Evolutionary conservation across 64 coral and sea anemone species (phyloP), one percentile per base, ranked within the genome.

Genomic region (Orbicella faveolata): DNA sequence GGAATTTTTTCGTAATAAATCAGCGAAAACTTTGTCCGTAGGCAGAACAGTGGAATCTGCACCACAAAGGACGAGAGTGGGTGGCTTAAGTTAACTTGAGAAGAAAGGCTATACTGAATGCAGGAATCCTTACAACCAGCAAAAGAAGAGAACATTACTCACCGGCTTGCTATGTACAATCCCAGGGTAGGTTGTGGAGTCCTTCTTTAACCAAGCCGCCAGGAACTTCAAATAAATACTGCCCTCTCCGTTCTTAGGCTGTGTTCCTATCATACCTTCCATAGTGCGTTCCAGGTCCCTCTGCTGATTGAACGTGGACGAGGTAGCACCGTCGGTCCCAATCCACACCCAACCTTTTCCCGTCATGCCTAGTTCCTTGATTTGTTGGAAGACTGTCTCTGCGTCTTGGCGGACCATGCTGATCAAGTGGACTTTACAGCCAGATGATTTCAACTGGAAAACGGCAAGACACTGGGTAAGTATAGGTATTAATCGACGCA

Each of bases 261-360:
- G 97, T 52, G 90, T 95, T 55, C 97, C 97, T 18, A 99, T 80
- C 93, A 99, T 93, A 30, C 97, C 97, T 89, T 96, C 83, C 97
- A 99, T 99, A 48, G 97, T 79, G 55, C 80, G 78, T 77, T 99
- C 86, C 48, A 99, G 83, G 70, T 93, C 93, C 37, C 90, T 96
- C 19, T 92, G 89, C 5, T 95, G 92, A 53, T 92, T 75, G 35
- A 99, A 96, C 1, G 91, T 95, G 11, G 94, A 95, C 8, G 97
- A 89, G 1, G 94, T 95, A 39, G 97, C 91, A 19, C 94, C 94
- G 36, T 99, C 97, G 17, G 93, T 96, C 6, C 93, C 97, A 13
- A 99, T 89, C 97, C 97, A 99, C 12, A 99, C 92, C 90, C 92
- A 95, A 13, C 97, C 97, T 52, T 95, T 95, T 17, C 97, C 97